Conservation (phyloP, 2,113 vertebrate species). For the Leiothrix lutea region DNA sequence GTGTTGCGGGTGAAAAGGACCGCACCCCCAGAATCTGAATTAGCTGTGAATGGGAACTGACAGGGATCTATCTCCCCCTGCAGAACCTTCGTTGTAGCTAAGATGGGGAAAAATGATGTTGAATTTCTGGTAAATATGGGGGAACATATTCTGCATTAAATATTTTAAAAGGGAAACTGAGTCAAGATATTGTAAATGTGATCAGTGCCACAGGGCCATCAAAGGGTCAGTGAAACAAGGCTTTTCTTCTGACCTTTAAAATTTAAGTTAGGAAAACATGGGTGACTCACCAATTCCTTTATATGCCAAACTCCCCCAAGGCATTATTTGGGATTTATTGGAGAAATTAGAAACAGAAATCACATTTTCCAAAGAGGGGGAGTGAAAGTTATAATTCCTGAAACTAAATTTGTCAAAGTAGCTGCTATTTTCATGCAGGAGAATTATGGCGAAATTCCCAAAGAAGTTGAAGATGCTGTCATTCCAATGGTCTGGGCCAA, state of each 20-base stretch:
- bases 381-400: neutral
- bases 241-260: neutral
- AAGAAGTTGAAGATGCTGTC: neutral
- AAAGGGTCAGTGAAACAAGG: neutral
- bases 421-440: neutral
- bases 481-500: neutral
- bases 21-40: neutral
- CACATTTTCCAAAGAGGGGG: neutral
- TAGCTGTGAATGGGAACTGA: neutral
- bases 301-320: neutral
- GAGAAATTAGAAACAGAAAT: neutral
- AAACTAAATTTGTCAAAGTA: neutral
- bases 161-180: neutral
- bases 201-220: neutral
- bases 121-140: neutral
- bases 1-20: accelerated
- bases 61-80: too few relatives aligned
- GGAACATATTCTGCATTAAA: neutral
- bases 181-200: neutral
- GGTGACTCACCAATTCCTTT: neutral
- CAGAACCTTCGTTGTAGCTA: neutral
- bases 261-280: neutral
- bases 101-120: neutral
- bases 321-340: neutral
- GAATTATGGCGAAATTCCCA: neutral